Evolutionary conservation across 2,888 invertebrate species (phyloP), one percentile per base, ranked within the genome.

Genomic region (Watsonalla binaria): DNA sequence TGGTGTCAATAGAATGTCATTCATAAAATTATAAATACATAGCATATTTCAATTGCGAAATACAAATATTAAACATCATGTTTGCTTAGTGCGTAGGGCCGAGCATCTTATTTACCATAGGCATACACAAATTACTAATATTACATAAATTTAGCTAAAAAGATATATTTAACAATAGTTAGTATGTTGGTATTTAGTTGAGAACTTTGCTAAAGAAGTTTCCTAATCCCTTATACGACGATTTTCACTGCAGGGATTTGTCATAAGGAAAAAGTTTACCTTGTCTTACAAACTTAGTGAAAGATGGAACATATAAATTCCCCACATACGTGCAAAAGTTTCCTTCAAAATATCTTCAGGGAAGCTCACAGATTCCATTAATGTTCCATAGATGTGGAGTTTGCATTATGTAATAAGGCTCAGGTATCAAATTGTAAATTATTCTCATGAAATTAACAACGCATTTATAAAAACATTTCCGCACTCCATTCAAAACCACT

Each of bases 171-270:
- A 2, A 24, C 24, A 2, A 24, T 24, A 24, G 4, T 24, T 24
- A 24, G 42, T 11, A 11, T 42, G 4, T 42, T 5, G 5, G 42
- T 11, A 24, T 11, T 11, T 42, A 9, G 42, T 11, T 11, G 42
- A 42, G 42, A 42, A 42, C 42, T 42, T 42, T 5, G 5, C 42
- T 37, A 11, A 47, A 24, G 47, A 45, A 52, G 48, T 49, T 56
- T 52, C 24, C 24, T 24, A 24, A 49, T 50, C 59, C 54, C 55
- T 62, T 55, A 56, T 62, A 55, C 59, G 58, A 61, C 55, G 52
- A 50, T 51, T 35, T 48, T 56, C 56, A 53, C 61, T 56, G 51
- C 59, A 61, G 59, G 61, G 60, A 62, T 64, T 66, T 60, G 57
- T 60, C 62, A 55, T 61, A 58, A 56, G 57, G 53, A 54, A 51